Base-by-base conservation (phyloP, 2,797 vertebrate genomes). In the Phalloptychus januarius region DNA sequence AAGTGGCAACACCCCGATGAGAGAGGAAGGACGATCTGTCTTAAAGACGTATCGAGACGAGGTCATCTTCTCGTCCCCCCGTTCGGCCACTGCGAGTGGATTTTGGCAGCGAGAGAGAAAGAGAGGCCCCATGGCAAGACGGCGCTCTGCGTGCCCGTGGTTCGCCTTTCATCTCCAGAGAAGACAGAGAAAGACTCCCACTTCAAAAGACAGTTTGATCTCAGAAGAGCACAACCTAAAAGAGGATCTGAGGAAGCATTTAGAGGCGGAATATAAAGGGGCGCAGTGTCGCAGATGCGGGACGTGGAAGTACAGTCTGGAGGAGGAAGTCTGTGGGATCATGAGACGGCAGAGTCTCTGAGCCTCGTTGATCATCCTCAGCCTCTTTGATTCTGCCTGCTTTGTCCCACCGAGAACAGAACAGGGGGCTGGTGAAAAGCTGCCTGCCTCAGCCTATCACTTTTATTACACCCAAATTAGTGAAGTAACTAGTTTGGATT, bases 161-260 rank as follows among this genome's bases (percentile, higher is more conserved):
- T 87, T 83, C 82, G 76, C 95, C 94, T 95, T 95, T 95, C 94
- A 96, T 95, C 92, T 95, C 79, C 69, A 89, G 87, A 85, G 81
- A 86, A 83, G 82, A 87, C 85, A 83, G 83, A 79, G 86, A 84
- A 86, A 80, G 85, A 87, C 85, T 85, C 82, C 80, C 81, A 91
- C 94, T 95, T 95, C 94, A 94, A 94, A 94, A 91, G 92, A 78
- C 79, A 86, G 93, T 95, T 95, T 95, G 94, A 95, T 95, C 92
- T 94, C 83, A 82, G 83, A 87, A 90, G 89, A 83, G 90, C 89
- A 91, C 90, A 79, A 78, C 84, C 90, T 85, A 90, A 90, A 89
- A 86, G 87, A 79, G 85, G 86, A 89, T 93, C 91, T 89, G 89
- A 92, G 85, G 87, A 81, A 83, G 88, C 85, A 67, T 86, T 92